Percentiles rank a stretch among this genome's conserved stretches.
phyloP scores from a whole-genome alignment of 2,888 invertebrate genomes.

The Melinaea menophilus region DNA sequence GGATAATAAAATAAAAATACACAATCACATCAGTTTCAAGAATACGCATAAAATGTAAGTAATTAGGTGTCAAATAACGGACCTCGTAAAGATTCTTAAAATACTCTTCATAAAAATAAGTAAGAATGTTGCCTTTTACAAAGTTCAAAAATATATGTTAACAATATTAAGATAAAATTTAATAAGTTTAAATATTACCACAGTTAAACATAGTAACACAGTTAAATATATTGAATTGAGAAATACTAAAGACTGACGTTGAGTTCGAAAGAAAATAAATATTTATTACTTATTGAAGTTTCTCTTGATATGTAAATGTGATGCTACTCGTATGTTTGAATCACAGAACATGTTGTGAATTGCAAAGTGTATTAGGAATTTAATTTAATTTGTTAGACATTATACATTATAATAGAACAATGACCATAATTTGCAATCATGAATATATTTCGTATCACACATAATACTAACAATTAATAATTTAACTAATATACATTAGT shows the following conservation, averaged over 20 bases:
- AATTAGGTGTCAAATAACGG: conserved; percentile 32
- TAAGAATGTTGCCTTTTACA: conserved; percentile 22
- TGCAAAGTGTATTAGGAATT: conserved; percentile 2
- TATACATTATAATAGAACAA: too few species aligned
- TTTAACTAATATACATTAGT: too few species aligned
- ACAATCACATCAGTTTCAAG: conserved; percentile 27
- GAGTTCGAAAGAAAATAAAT: neutral
- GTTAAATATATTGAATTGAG: neutral
- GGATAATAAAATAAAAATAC: conserved; percentile 26
- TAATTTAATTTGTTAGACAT: too few species aligned
- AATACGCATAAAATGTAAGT: conserved; percentile 29
- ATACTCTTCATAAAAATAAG: conserved; percentile 25
- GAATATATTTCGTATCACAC: too few species aligned
- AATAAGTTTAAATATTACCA: neutral
- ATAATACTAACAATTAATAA: too few species aligned
- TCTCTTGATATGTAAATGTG: neutral
- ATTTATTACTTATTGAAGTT: conserved; percentile 1
- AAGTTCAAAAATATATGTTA: conserved; percentile 9
- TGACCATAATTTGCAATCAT: too few species aligned
- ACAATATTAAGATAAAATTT: neutral
- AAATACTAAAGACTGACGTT: neutral
- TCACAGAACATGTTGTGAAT: conserved; percentile 1
- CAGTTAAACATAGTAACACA: neutral
- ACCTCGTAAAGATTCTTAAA: conserved; percentile 24
- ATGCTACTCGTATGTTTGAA: neutral